Conservation (phyloP, 2,888 invertebrate species). For the Sturmia bella region DNA sequence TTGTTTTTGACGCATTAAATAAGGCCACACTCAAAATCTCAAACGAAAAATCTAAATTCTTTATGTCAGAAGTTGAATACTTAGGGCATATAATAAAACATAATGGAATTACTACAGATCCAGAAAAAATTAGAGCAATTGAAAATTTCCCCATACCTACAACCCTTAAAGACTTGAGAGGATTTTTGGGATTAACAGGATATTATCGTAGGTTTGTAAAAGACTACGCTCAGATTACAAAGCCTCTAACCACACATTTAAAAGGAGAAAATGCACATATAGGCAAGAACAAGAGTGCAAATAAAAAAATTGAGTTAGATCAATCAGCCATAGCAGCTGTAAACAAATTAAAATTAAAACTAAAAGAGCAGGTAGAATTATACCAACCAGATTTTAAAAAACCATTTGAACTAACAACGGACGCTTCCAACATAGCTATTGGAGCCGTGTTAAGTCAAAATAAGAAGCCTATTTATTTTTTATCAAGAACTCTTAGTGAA, state of each 20-base stretch:
- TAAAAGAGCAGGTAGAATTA: too few species aligned
- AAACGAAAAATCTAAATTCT: neutral
- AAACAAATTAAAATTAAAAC: too few species aligned
- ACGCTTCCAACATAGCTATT: conserved; percentile 9
- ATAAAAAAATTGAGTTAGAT: conserved; percentile 11
- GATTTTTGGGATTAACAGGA: conserved; percentile 14
- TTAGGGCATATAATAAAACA: too few species aligned
- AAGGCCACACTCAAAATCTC: conserved; percentile 1
- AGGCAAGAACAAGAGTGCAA: conserved; percentile 7
- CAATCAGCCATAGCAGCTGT: neutral
- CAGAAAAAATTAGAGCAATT: neutral
- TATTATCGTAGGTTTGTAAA: conserved; percentile 18
- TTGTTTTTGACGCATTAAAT: neutral
- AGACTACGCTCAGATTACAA: conserved; percentile 29
- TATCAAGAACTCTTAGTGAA: neutral
- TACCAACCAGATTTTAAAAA: neutral
- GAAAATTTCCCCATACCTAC: neutral
- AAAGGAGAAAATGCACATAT: conserved; percentile 23
- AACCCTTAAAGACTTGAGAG: neutral
- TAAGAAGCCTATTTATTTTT: conserved; percentile 2
- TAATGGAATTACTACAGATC: neutral
- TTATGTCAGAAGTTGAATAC: too few species aligned
- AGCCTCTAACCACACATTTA: conserved; percentile 25
- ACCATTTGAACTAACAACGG: conserved; percentile 2
- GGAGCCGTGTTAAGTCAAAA: conserved; percentile 12